These are phyloP conservation scores for Paragorgia papillata DNA, from an alignment of 92 coral and sea anemone species.

Conservation along the genomic window DNA sequence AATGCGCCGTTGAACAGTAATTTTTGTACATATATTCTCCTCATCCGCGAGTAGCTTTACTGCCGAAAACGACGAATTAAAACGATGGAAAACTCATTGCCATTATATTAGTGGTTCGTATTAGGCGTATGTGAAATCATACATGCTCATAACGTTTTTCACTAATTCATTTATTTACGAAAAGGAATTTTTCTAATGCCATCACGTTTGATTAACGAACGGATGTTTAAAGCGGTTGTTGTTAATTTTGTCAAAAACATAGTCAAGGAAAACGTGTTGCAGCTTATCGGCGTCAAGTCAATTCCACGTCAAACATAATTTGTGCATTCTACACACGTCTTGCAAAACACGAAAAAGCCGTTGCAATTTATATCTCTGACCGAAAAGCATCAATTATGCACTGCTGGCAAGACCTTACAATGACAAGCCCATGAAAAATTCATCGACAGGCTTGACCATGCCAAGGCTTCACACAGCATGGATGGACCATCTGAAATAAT, in stretches of 20 bases:
- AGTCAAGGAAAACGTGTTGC: slow-evolving; percentile 3
- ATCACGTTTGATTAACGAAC: slow-evolving; percentile 37
- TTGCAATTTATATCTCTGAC: slow-evolving; percentile 42
- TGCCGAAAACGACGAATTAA: no score
- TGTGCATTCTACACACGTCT: background rate
- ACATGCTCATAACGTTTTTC: slow-evolving; percentile 21
- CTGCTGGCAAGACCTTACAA: slow-evolving; percentile 49
- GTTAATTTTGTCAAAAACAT: slow-evolving; percentile 1
- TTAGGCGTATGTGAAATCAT: slow-evolving; percentile 25
- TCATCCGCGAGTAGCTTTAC: no score
- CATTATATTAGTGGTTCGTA: slow-evolving; percentile 25
- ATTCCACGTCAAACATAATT: slow-evolving; percentile 23
- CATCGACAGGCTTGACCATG: slow-evolving; percentile 45
- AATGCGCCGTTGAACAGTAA: no score
- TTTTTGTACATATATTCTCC: no score
- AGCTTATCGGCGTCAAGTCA: slow-evolving; percentile 38
- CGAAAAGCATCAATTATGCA: slow-evolving; percentile 46
- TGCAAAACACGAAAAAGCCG: slow-evolving; percentile 11
- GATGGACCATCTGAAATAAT: slow-evolving; percentile 41
- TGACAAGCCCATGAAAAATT: slow-evolving; percentile 46
- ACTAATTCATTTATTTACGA: slow-evolving; percentile 29
- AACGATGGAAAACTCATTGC: slow-evolving; percentile 6
- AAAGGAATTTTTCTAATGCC: background rate
- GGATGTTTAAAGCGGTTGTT: slow-evolving; percentile 28
- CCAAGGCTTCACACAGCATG: slow-evolving; percentile 45